Conservation (phyloP, 2,113 vertebrate species). For the Muntiacus reevesi region DNA sequence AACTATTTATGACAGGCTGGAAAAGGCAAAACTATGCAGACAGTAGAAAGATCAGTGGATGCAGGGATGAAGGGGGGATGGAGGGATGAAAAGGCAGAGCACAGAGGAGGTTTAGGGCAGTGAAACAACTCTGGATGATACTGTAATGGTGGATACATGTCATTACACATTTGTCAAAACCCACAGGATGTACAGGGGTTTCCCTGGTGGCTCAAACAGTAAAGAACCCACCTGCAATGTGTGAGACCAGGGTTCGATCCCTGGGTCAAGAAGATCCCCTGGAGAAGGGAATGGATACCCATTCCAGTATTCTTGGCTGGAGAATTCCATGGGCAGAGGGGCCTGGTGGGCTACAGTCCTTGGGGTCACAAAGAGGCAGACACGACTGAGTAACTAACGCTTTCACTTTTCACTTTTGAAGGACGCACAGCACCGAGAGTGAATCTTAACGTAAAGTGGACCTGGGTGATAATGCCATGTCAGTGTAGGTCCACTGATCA, state of each 20-base stretch:
- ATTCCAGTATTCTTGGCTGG: not conserved
- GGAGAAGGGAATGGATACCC: not conserved
- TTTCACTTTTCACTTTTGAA: not conserved
- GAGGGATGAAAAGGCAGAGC: not conserved
- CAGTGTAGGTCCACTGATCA: accelerated
- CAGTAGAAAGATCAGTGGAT: not conserved
- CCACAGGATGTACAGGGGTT: not conserved
- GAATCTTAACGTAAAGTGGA: too few species aligned
- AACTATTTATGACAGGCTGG: not conserved
- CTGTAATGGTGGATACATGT: not conserved
- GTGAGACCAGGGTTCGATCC: not conserved
- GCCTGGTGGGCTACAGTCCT: not conserved
- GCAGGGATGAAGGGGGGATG: not conserved
- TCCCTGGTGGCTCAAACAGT: too few species aligned
- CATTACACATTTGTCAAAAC: not conserved
- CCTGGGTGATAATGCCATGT: not conserved
- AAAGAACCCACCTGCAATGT: not conserved
- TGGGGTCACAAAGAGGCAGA: not conserved
- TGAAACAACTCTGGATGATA: not conserved
- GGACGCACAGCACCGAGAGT: not conserved
- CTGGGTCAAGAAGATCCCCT: not conserved
- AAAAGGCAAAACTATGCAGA: not conserved
- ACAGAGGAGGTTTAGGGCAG: not conserved
- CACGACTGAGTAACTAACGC: not conserved
- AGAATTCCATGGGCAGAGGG: not conserved